Evolutionary conservation across 1,140 invertebrate species (phyloP).

Genomic region (Asbolus verrucosus): DNA sequence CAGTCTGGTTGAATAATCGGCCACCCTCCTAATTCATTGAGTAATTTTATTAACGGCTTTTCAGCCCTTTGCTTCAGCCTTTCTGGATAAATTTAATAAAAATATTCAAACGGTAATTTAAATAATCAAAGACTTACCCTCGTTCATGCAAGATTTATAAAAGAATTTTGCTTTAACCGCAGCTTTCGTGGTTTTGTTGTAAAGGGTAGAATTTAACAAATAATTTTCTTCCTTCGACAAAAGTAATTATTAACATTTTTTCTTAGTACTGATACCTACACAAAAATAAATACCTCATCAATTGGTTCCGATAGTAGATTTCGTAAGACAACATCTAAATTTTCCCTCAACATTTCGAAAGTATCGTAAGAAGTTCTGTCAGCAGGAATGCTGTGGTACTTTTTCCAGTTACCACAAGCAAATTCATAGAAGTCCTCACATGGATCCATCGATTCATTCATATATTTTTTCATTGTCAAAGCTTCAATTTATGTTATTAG

Average conservation of each 20-base stretch:
- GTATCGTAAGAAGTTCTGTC: constrained; percentile 86
- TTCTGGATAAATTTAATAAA: constrained; percentile 63
- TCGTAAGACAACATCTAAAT: constrained; percentile 76
- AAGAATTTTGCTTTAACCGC: constrained; percentile 81
- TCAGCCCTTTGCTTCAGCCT: constrained; percentile 77
- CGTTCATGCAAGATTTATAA: constrained; percentile 88
- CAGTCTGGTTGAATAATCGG: constrained; percentile 79
- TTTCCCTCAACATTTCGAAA: constrained; percentile 84
- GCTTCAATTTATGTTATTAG: constrained; percentile 57
- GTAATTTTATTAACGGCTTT: constrained; percentile 77
- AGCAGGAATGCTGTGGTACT: constrained; percentile 85
- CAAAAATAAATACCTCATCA: constrained; percentile 25
- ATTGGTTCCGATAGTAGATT: constrained; percentile 74
- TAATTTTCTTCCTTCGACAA: neutral
- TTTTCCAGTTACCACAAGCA: constrained; percentile 89
- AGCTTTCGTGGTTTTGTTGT: constrained; percentile 67
- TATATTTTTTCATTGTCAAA: constrained; percentile 80
- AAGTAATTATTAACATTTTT: constrained; percentile 1
- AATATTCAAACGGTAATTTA: constrained; percentile 33
- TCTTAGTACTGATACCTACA: no score
- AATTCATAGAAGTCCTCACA: constrained; percentile 94
- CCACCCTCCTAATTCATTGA: constrained; percentile 86
- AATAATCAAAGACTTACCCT: constrained; percentile 66
- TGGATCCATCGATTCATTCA: constrained; percentile 82
- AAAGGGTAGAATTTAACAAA: neutral